Evolutionary conservation across 2,113 vertebrate genomes (phyloP).

Genomic region (Psittacus erithacus): DNA sequence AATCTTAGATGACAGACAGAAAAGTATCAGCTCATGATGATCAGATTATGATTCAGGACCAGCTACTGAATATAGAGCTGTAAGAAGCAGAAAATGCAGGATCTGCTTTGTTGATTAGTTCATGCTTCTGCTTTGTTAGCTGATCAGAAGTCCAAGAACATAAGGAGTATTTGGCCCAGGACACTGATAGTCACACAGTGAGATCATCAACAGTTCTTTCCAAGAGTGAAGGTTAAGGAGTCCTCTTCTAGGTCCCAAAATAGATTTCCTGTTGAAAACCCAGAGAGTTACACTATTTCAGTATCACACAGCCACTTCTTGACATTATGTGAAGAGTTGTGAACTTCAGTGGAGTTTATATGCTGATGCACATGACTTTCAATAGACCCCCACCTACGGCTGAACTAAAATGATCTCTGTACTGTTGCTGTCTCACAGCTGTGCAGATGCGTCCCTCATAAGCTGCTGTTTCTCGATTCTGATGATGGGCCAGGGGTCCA

Average conservation of each 20-base stretch:
- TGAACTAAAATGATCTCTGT: background rate
- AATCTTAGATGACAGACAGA: constrained; percentile 50
- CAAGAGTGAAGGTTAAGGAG: constrained; percentile 45
- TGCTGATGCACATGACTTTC: background rate
- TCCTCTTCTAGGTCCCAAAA: constrained; percentile 42
- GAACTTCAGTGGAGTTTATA: background rate
- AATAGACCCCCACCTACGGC: background rate
- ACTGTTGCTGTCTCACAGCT: background rate
- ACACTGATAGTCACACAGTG: constrained; percentile 46
- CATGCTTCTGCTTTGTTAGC: constrained; percentile 43
- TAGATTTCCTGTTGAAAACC: constrained; percentile 67
- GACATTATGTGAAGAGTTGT: background rate
- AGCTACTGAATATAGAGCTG: constrained; percentile 60
- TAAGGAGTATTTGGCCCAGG: constrained; percentile 54
- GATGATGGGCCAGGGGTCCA: background rate
- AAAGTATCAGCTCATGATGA: no score
- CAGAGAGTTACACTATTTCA: background rate
- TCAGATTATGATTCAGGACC: background rate
- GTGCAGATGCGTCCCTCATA: background rate
- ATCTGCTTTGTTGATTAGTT: constrained; percentile 57
- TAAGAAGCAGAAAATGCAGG: constrained; percentile 35
- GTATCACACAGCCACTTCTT: constrained; percentile 11
- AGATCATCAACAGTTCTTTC: constrained; percentile 48
- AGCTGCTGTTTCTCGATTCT: background rate
- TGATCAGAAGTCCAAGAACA: constrained; percentile 51